phyloP scores from a whole-genome alignment of 2,113 vertebrate genomes.

The Psilopsiagon aymara region DNA sequence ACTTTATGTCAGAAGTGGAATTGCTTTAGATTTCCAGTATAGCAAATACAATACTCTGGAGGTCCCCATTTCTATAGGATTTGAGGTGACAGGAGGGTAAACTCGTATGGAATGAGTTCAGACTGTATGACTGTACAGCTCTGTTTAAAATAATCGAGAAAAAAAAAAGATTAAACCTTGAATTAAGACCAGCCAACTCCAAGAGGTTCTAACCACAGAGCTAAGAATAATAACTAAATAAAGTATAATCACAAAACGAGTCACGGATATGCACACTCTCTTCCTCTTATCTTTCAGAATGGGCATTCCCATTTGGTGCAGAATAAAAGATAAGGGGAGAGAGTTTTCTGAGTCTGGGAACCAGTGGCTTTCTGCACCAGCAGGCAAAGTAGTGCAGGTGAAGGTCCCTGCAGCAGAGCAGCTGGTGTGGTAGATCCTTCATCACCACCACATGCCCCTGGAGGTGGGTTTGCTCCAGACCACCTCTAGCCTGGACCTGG shows the following conservation, averaged over 20 bases:
- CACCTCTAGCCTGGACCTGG: too few species aligned
- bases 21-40: background rate
- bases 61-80: background rate
- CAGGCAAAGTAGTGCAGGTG: background rate
- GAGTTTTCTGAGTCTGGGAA: background rate
- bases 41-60: background rate
- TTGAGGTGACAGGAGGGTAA: background rate
- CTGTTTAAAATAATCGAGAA: background rate
- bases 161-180: background rate
- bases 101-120: background rate
- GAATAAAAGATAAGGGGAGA: background rate
- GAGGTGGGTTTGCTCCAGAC: background rate
- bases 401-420: background rate
- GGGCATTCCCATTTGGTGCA: background rate
- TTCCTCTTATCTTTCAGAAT: background rate
- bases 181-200: background rate
- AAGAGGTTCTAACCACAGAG: background rate
- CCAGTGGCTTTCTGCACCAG: background rate
- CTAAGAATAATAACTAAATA: background rate
- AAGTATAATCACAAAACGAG: background rate
- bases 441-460: rapidly evolving
- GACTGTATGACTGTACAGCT: background rate
- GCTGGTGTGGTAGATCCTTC: background rate
- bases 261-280: rapidly evolving
- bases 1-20: background rate